These are phyloP conservation scores for Origma solitaria DNA, from an alignment of 2,113 vertebrate species.

Conservation along the genomic window DNA sequence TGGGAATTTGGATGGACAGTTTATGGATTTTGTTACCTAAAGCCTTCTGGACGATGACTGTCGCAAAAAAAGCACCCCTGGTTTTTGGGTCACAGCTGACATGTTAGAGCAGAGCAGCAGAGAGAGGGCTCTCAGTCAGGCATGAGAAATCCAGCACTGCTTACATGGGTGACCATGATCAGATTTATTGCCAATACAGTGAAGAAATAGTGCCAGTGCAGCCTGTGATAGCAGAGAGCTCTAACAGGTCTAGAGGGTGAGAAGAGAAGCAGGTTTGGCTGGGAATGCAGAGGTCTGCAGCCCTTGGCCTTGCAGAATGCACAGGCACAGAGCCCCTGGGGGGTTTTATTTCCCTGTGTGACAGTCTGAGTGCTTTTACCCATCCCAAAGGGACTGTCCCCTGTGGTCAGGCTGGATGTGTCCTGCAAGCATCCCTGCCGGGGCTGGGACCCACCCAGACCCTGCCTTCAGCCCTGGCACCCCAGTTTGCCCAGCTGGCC, in stretches of 20 bases:
- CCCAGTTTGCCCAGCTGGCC: background rate
- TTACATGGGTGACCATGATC: background rate
- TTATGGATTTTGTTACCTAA: background rate
- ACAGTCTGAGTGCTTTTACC: background rate
- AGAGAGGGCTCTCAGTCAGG: background rate
- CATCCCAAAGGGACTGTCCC: background rate
- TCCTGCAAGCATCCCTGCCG: background rate
- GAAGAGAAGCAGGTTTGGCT: background rate
- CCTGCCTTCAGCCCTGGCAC: background rate
- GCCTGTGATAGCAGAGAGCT: background rate
- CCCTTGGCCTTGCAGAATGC: background rate
- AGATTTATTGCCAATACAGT: background rate
- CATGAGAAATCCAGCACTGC: rapidly evolving
- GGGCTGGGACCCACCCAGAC: background rate
- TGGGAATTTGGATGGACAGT: background rate
- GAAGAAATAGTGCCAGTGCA: background rate
- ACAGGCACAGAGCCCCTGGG: background rate
- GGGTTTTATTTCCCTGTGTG: background rate
- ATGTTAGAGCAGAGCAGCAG: background rate
- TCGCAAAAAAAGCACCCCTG: background rate
- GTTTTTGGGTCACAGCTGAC: background rate
- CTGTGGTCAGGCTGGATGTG: background rate
- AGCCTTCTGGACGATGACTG: background rate
- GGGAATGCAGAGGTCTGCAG: background rate
- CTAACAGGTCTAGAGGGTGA: background rate